Conservation (phyloP, 2,888 invertebrate genomes). For the Drosophila nr. fundita region DNA sequence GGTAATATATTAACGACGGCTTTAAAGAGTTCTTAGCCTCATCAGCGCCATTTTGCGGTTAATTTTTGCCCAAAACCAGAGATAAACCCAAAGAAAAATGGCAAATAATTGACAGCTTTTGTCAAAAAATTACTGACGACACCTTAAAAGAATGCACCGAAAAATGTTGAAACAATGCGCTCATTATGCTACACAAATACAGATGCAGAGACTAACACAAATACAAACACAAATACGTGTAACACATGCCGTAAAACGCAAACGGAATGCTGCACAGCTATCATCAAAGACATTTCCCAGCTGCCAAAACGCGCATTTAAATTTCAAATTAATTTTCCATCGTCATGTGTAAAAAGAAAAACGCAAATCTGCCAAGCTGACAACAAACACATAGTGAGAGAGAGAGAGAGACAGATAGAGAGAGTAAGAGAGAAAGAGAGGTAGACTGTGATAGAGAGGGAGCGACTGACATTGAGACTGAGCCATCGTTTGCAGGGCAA, state of each 20-base stretch:
- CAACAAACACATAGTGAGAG: constrained; percentile 30
- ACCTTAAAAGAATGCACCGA: constrained; percentile 31
- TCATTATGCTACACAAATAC: constrained; percentile 57
- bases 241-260: constrained; percentile 53
- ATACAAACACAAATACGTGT: constrained; percentile 17
- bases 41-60: background rate
- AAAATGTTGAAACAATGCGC: constrained; percentile 41
- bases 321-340: constrained; percentile 79
- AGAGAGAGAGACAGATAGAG: background rate
- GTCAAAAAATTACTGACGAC: constrained; percentile 8
- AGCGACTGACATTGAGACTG: constrained; percentile 11
- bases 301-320: constrained; percentile 73
- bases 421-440: background rate
- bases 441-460: constrained; percentile 13
- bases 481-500: constrained; percentile 50
- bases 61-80: background rate
- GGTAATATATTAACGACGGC: background rate
- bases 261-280: constrained; percentile 37
- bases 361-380: constrained; percentile 68
- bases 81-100: background rate
- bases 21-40: background rate
- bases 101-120: background rate
- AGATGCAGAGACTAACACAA: constrained; percentile 21
- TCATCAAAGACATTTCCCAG: constrained; percentile 67
- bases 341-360: constrained; percentile 50